Conservation (phyloP, 1,140 invertebrate species). For the Calephelis virginiensis region DNA sequence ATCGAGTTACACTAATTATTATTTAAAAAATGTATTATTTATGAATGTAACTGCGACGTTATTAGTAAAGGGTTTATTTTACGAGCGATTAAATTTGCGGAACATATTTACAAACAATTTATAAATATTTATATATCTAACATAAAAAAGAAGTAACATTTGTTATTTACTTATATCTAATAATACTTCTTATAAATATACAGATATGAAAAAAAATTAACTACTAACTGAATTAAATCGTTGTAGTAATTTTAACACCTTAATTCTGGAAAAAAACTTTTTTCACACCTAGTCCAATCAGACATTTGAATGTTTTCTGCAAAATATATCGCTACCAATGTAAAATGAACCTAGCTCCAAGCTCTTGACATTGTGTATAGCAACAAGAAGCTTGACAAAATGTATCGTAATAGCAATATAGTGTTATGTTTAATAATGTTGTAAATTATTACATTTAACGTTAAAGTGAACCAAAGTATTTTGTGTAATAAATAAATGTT, state of each 20-base stretch:
- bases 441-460: conserved; percentile 52
- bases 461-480: conserved; percentile 70
- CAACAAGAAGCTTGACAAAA: conserved; percentile 4
- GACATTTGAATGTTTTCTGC: not conserved
- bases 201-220: no score
- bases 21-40: conserved; percentile 15
- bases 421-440: conserved; percentile 29
- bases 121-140: no score
- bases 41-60: conserved; percentile 3
- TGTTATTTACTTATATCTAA: no score
- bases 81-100: not conserved
- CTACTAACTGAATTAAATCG: no score
- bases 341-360: not conserved
- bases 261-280: no score
- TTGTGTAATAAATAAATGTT: conserved; percentile 51
- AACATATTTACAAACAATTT: no score
- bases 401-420: conserved; percentile 11
- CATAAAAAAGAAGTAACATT: no score
- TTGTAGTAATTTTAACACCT: no score
- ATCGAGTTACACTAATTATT: conserved; percentile 2
- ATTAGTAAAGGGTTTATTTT: not conserved
- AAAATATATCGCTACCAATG: not conserved
- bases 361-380: conserved; percentile 12
- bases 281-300: no score
- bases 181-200: no score